Evolutionary conservation across 1,140 invertebrate genomes (phyloP).

Genomic region (Euschistus heros): DNA sequence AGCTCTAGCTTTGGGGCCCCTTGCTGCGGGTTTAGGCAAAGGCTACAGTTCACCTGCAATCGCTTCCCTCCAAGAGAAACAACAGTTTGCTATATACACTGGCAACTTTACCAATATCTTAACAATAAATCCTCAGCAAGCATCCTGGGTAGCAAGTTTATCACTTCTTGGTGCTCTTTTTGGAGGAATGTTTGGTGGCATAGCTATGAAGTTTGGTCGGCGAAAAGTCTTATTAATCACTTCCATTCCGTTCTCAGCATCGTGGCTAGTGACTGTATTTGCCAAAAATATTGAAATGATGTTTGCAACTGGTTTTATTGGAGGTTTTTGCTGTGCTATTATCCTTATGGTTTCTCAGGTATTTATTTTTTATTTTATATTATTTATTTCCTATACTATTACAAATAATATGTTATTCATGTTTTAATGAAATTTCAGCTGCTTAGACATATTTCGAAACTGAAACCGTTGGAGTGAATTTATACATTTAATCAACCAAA

Average conservation of each 20-base stretch:
- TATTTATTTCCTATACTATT: not conserved
- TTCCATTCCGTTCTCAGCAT: conserved; percentile 57
- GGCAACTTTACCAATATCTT: conserved; percentile 38
- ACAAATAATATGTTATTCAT: not conserved
- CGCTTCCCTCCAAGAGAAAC: conserved; percentile 61
- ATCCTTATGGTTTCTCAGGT: conserved; percentile 69
- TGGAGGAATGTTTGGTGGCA: conserved; percentile 61
- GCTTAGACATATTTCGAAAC: not conserved
- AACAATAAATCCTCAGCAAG: conserved; percentile 59
- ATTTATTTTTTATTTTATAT: conserved; percentile 17
- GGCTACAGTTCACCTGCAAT: conserved; percentile 74
- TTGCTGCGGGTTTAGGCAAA: conserved; percentile 68
- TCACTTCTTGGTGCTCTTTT: conserved; percentile 61
- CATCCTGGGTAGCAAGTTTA: conserved; percentile 69
- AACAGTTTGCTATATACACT: conserved; percentile 32
- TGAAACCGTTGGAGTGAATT: not conserved
- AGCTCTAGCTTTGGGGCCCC: conserved; percentile 66
- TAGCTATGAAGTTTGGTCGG: conserved; percentile 61
- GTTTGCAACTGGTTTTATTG: conserved; percentile 63
- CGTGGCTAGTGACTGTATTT: conserved; percentile 64
- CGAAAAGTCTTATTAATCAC: conserved; percentile 53
- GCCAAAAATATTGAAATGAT: conserved; percentile 63
- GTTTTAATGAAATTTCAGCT: not conserved
- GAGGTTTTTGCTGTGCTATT: conserved; percentile 66
- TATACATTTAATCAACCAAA: not conserved